These are phyloP conservation scores for Thelaira solivaga DNA, from an alignment of 2,888 invertebrate genomes.

Conservation along the genomic window DNA sequence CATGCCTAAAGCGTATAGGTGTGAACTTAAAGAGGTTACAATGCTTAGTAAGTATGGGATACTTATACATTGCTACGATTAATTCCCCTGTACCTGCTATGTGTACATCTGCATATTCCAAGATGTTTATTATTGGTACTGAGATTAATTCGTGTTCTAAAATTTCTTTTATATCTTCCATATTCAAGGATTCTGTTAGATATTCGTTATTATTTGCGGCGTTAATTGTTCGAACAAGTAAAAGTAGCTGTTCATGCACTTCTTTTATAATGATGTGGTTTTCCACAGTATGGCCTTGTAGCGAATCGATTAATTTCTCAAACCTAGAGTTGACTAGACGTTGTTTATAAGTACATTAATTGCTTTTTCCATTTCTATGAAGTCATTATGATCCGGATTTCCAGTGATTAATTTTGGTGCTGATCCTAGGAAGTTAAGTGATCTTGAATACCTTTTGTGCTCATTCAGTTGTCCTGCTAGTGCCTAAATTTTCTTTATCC, in stretches of 20 bases:
- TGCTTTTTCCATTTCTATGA: slow-evolving; percentile 2
- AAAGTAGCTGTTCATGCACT: neutral
- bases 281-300: neutral
- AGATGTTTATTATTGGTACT: neutral
- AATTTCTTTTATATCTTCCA: neutral
- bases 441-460: neutral
- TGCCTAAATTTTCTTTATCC: neutral
- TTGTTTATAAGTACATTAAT: slow-evolving; percentile 14
- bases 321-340: slow-evolving; percentile 5
- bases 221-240: neutral
- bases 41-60: neutral
- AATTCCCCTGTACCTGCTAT: neutral
- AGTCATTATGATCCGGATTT: neutral
- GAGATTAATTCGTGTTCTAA: neutral
- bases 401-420: slow-evolving; percentile 9
- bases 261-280: neutral
- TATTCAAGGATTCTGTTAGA: neutral
- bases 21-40: neutral
- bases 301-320: neutral
- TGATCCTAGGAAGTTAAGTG: slow-evolving; percentile 16
- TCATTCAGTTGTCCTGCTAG: neutral
- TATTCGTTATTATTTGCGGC: neutral
- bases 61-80: neutral
- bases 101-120: neutral
- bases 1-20: neutral